phyloP scores from a whole-genome alignment of 2,797 vertebrate genomes.

The Salmo trutta region DNA sequence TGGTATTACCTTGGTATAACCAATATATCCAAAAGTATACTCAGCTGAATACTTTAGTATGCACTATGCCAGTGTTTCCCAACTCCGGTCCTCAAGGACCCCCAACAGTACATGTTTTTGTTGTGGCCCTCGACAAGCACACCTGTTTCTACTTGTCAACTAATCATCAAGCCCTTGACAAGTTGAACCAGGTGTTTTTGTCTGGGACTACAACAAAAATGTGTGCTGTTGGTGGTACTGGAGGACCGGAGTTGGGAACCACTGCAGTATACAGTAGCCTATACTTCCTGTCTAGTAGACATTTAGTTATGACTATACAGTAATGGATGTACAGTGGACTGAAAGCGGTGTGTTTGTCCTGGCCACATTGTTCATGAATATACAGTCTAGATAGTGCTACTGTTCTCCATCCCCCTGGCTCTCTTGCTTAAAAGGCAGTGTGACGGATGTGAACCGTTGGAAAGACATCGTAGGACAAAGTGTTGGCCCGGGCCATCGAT shows the following conservation, averaged over 20 bases:
- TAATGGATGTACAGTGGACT: neutral
- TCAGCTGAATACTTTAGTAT: neutral
- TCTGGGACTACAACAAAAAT: too few species aligned
- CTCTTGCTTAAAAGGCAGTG: conserved; percentile 33
- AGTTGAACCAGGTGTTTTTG: too few species aligned
- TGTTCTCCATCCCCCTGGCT: conserved; percentile 15
- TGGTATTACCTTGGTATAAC: conserved; percentile 5
- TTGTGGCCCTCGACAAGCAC: too few species aligned
- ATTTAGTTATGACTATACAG: neutral
- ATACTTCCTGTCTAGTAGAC: neutral
- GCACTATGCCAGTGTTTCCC: neutral
- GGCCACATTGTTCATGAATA: conserved; percentile 20
- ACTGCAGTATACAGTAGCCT: neutral
- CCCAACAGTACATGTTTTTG: too few species aligned
- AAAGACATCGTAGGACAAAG: conserved; percentile 68
- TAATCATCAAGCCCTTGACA: too few species aligned
- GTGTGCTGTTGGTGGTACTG: too few species aligned
- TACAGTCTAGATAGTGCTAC: conserved; percentile 24
- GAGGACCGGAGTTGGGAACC: too few species aligned
- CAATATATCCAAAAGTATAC: neutral
- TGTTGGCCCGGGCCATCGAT: conserved; percentile 63
- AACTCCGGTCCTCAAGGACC: neutral
- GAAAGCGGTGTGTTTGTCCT: neutral
- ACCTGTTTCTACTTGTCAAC: too few species aligned
- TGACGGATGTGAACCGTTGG: conserved; percentile 61